Evolutionary conservation across 2,113 vertebrate genomes (phyloP).

Genomic region (Anolis carolinensis): DNA sequence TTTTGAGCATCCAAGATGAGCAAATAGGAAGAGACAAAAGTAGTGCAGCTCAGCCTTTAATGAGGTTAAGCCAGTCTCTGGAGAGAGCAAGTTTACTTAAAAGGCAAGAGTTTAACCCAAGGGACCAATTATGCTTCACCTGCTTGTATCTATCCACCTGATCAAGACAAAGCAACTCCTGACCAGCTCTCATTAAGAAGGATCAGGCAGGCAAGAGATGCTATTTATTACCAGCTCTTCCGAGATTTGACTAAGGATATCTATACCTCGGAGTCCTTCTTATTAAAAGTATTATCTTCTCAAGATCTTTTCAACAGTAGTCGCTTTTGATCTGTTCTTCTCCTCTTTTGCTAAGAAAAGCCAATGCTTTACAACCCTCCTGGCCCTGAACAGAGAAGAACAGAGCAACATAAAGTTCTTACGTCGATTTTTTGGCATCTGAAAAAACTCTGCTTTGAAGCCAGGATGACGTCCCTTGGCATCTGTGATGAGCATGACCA

Average conservation of each 20-base stretch:
- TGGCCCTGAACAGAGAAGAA: background rate
- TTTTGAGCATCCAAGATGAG: fast-evolving
- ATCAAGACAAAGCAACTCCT: background rate
- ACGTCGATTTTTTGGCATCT: slow-evolving; percentile 74
- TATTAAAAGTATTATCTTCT: background rate
- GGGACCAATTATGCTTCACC: slow-evolving; percentile 36
- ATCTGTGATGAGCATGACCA: slow-evolving; percentile 85
- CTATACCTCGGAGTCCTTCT: background rate
- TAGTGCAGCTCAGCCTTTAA: background rate
- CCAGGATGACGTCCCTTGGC: slow-evolving; percentile 80
- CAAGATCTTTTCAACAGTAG: background rate
- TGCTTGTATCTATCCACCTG: background rate
- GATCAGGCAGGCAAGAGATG: background rate
- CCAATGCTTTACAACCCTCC: background rate
- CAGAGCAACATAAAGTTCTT: slow-evolving; percentile 20
- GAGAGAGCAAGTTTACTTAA: slow-evolving; percentile 11
- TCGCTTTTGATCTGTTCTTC: background rate
- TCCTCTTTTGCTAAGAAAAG: background rate
- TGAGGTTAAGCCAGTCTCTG: slow-evolving; percentile 20
- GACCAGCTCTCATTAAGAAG: background rate
- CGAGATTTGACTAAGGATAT: background rate
- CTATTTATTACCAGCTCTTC: fast-evolving
- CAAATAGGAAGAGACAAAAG: background rate
- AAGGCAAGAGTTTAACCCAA: slow-evolving; percentile 8
- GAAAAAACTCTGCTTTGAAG: slow-evolving; percentile 85